phyloP scores from a whole-genome alignment of 2,888 invertebrate species.

The Drosophila dives region DNA sequence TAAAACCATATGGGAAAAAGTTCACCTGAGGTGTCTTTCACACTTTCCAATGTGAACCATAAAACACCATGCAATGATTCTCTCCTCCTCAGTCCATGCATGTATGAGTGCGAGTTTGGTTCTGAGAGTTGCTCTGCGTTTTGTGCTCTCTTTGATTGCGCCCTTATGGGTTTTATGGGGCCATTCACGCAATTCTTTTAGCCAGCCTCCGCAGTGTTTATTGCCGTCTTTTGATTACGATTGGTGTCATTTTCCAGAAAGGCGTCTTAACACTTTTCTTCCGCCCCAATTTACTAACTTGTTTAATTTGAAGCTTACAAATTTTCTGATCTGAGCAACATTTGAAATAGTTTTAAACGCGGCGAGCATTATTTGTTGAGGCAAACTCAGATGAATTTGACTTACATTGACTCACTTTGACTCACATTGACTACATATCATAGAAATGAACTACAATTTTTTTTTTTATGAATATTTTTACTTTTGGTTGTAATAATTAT shows the following conservation, averaged over 20 bases:
- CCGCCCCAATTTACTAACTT: conserved; percentile 57
- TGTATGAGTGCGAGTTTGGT: background rate
- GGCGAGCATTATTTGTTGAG: too few species aligned
- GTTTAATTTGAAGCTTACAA: conserved; percentile 23
- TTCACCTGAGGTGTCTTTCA: conserved; percentile 43
- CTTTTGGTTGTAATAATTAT: too few species aligned
- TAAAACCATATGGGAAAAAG: conserved; percentile 51
- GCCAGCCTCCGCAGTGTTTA: conserved; percentile 53
- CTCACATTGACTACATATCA: too few species aligned
- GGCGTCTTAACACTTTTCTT: conserved; percentile 64
- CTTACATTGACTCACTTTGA: too few species aligned
- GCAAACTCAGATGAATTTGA: too few species aligned
- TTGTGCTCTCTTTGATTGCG: conserved; percentile 26
- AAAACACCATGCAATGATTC: conserved; percentile 48
- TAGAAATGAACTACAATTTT: too few species aligned
- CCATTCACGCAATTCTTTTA: background rate
- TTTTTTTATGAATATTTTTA: too few species aligned
- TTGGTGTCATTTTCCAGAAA: conserved; percentile 60
- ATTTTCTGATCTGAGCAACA: conserved; percentile 6
- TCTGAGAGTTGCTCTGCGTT: conserved; percentile 10
- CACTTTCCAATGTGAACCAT: conserved; percentile 62
- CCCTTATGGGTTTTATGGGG: background rate
- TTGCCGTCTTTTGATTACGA: conserved; percentile 47
- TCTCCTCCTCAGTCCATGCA: conserved; percentile 7
- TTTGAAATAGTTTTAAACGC: too few species aligned